Base-by-base conservation (phyloP, 2,113 vertebrate genomes). In the Peucedramus taeniatus region DNA sequence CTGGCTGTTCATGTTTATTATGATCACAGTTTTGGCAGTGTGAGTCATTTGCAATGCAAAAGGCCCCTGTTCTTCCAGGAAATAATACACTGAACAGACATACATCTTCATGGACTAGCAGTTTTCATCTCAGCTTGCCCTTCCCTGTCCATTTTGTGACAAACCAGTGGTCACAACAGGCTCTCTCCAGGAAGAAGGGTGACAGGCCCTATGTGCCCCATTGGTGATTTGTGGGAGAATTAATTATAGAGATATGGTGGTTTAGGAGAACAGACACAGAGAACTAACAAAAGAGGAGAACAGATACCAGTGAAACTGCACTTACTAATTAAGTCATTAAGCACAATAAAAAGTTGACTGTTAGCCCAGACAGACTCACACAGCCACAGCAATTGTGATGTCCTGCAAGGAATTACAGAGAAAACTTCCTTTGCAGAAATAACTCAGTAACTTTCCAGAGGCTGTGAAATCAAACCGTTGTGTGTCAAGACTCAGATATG, bases 31-130 rank as follows among this genome's bases (percentile, higher is more conserved):
- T 80, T 68, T 30, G n/a, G 44, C 44, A 53, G 65, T 15, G 28
- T 56, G 61, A 87, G 31, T 84, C 8, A 56, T 69, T 87, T 61
- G 28, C 56, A 71, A 37, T 6, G 18, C 35, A 64, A 51, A 90
- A 42, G 35, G 42, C 23, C 60, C 17, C 30, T 33, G 56, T 15
- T 70, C 21, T 7, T 22, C 26, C 50, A 57, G 78, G 50, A 96
- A 92, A 76, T 37, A 85, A 44, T 10, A 31, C 0, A 0, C 49
- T 78, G 56, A 82, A 28, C 40, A 68, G 69, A 68, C 7, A 77
- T 1, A 40, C 2, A 12, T 21, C 35, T 56, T 78, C 33, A 54
- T 0, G 0, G 37, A 42, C 18, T 33, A 40, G 8, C 65, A 18
- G 15, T 61, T 63, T 53, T 33, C 0, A 1, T 49, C 40, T 65